Percentiles rank a stretch among this genome's conserved stretches.
Conservation (phyloP, 2,113 vertebrate genomes). For the Pelodiscus sinensis region DNA sequence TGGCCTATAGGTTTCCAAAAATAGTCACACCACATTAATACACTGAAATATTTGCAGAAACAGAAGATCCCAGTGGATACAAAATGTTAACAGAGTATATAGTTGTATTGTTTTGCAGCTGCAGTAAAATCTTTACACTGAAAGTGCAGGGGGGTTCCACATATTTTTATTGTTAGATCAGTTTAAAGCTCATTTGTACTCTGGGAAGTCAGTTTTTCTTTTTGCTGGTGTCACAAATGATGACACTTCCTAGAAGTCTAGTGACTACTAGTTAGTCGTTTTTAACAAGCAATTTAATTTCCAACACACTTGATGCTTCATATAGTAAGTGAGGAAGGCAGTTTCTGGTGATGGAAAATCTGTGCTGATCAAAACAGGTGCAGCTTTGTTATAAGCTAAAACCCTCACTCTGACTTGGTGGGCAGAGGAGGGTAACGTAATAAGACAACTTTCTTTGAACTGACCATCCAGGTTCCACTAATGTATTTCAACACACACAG, state of each 20-base stretch:
- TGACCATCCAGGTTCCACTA: not conserved
- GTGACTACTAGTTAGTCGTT: not conserved
- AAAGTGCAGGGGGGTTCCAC: not conserved
- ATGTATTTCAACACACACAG: not conserved
- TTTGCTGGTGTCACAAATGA: not conserved
- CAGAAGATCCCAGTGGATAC: not conserved
- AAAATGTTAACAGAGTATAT: not conserved
- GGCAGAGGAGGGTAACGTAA: not conserved
- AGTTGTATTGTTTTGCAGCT: not conserved
- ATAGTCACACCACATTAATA: not conserved
- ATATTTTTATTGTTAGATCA: not conserved
- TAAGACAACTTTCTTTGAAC: not conserved
- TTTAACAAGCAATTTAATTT: conserved; percentile 4
- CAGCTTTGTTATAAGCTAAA: not conserved
- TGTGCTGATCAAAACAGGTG: not conserved
- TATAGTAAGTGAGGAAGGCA: not conserved
- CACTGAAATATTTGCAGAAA: not conserved
- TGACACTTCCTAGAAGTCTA: not conserved
- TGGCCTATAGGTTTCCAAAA: not conserved
- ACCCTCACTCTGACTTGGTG: not conserved
- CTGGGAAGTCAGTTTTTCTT: not conserved
- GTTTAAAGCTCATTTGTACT: not conserved
- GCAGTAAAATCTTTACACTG: not conserved
- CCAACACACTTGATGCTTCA: not conserved
- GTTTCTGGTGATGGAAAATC: not conserved